Base-by-base conservation (phyloP, 2,888 invertebrate genomes). In the Aphelenchoides bicaudatus region DNA sequence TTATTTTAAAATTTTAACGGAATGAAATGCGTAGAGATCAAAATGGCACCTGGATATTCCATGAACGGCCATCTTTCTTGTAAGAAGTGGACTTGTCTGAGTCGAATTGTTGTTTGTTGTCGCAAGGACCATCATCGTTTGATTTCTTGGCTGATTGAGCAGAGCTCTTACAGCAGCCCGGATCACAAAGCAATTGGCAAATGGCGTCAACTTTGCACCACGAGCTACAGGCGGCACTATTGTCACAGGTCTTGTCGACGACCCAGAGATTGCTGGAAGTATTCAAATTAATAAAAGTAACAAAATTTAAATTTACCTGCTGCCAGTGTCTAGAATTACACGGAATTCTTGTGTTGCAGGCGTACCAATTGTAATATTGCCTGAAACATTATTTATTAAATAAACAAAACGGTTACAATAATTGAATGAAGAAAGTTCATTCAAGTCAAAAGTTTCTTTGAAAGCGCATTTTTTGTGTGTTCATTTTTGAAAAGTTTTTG, bases 251-350 rank as follows among this genome's bases (percentile, higher is more conserved):
- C 82, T 56, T 56, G 13, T 93, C 93, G 2, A 94, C 94, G 57
- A 96, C 87, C 94, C 96, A 96, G 55, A 96, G 85, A 82, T 96
- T 94, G 38, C 93, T 91, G 4, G 93, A 93, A 6, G 43, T 43
- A 25, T 43, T 25, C 19, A n/a, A 8, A 34, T 10, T n/a, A n/a
- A 34, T 10, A 43, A 43, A 25, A 6, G 23, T 43, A 8, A 21
- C 6, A 43, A 43, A 6, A 21, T 8, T n/a, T 10, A 10, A 10
- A 43, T 43, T 19, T 43, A 21, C 29, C 29, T 23, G n/a, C n/a
- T 43, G 63, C 94, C 94, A 0, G 94, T 96, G 82, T 96, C 96
- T 82, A 96, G 96, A 56, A 96, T 88, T 63, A 94, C 93, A 25
- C 78, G 79, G 72, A 82, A 82, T 2, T 53, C 34, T 68, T 82